Evolutionary conservation across 92 coral and sea anemone species (phyloP), one percentile per base, ranked within the genome.

Genomic region (Actinostola sp.): DNA sequence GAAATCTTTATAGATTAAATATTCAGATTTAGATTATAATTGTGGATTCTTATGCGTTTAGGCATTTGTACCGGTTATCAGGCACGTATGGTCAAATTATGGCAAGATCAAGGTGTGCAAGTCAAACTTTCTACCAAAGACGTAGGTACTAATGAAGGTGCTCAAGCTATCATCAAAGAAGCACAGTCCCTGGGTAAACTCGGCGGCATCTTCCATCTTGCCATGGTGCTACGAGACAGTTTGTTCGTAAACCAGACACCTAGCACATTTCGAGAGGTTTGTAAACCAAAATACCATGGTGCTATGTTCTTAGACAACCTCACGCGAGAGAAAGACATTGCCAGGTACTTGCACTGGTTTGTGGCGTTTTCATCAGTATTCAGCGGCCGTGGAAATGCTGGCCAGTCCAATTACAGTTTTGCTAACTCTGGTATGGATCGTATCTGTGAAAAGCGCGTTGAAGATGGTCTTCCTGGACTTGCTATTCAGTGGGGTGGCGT

Each of bases 401-500:
- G 94, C 7, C 94, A 89, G 62, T 42, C 90, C 19, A 89, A 89
- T 72, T 89, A 89, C 43, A 91, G 94, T 17, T 89, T 89, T 59
- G 94, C 94, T 49, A 89, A 89, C 80, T 89, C 94, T 21, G 85
- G 82, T 46, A 89, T 89, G 94, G 94, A 89, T 74, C 76, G 94
- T 17, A 58, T 89, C 67, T 89, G 94, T 30, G 90, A 89, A 32
- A 72, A 81, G 49, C 78, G 94, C 16, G 85, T 64, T 35, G 55
- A 77, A n/a, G 83, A 82, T 27, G 88, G 94, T 23, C 86, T 89
- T 56, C 94, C 94, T 41, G 94, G 90, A 0, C 72, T 89, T 30
- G 94, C 94, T 6, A 71, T 89, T 30, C 94, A 89, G 77, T 89
- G 94, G 94, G 94, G 94, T 2, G 94, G 91, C 1, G 85, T 89